Base-by-base conservation (phyloP, 2,888 invertebrate species). In the Cerastis leucographa region DNA sequence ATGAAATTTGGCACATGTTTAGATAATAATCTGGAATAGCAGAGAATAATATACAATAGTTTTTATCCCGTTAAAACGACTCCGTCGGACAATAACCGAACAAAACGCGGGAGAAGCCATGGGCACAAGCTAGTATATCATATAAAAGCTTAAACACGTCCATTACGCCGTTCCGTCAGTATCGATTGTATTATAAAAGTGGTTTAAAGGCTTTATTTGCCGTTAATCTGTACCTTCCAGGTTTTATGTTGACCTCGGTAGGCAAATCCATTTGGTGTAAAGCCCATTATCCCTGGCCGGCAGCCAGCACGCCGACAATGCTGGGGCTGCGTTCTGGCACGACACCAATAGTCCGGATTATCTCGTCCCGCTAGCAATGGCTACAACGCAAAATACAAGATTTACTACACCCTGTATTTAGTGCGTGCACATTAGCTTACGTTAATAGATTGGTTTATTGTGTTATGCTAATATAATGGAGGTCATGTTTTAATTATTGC, bases 311-410 rank as follows among this genome's bases (percentile, higher is more conserved):
- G 83, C 88, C 90, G 85, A 89, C 90, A 90, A 89, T 88, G 85
- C 89, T 88, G 89, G 91, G 92, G 91, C 91, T 91, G 90, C 90
- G 89, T 91, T 89, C 92, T 95, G 95, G 95, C 95, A 93, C 91
- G 87, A 90, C 89, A 92, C 93, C 94, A 94, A 92, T 92, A 90
- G 85, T 89, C 89, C 88, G 92, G 93, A 93, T 94, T 93, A 93
- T 92, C 92, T 91, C 91, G 87, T 92, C 88, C 87, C 89, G 85
- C 90, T 88, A 88, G 83, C 87, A 89, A 87, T 87, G 85, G 88
- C 83, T 88, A 87, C 84, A 85, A 90, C 89, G 85, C 87, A 89
- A 87, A 88, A 89, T 89, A 87, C 89, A 85, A 89, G 87, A 90
- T 90, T 89, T 90, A 88, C 88, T 84, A 88, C 80, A 74, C 72